Evolutionary conservation across 2,888 invertebrate genomes (phyloP).

Genomic region (Atethmia centrago): DNA sequence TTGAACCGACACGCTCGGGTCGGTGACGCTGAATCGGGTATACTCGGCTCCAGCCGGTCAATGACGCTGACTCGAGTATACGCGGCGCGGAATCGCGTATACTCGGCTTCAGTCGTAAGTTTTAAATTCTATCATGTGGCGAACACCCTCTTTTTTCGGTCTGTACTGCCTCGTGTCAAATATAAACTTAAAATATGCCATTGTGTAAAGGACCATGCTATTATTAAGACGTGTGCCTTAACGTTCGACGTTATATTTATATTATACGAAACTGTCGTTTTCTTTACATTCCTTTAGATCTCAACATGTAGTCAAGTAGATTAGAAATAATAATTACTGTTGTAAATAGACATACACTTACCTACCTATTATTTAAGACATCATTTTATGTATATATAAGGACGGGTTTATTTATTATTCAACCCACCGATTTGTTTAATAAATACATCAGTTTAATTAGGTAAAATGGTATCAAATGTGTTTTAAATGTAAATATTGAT

Average conservation of each 20-base stretch:
- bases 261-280: conserved; percentile 51
- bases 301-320: conserved; percentile 53
- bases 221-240: conserved; percentile 75
- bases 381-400: background rate
- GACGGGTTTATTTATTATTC: conserved; percentile 19
- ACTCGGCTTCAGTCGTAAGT: background rate
- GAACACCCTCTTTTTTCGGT: background rate
- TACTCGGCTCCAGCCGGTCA: background rate
- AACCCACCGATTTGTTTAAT: conserved; percentile 26
- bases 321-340: conserved; percentile 23
- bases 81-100: background rate
- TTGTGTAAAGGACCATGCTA: conserved; percentile 29
- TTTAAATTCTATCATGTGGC: background rate
- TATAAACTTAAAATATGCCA: conserved; percentile 2
- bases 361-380: conserved; percentile 12
- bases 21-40: too few species aligned
- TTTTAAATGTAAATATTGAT: conserved; percentile 43
- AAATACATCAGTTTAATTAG: conserved; percentile 5
- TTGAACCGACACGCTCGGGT: too few species aligned
- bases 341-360: conserved; percentile 33
- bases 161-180: background rate
- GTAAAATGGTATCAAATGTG: background rate
- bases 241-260: conserved; percentile 62
- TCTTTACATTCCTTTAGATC: conserved; percentile 61
- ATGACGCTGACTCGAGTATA: background rate